Evolutionary conservation across 2,113 vertebrate genomes (phyloP), one percentile per base, ranked within the genome.

Genomic region (Corvus moneduloides): DNA sequence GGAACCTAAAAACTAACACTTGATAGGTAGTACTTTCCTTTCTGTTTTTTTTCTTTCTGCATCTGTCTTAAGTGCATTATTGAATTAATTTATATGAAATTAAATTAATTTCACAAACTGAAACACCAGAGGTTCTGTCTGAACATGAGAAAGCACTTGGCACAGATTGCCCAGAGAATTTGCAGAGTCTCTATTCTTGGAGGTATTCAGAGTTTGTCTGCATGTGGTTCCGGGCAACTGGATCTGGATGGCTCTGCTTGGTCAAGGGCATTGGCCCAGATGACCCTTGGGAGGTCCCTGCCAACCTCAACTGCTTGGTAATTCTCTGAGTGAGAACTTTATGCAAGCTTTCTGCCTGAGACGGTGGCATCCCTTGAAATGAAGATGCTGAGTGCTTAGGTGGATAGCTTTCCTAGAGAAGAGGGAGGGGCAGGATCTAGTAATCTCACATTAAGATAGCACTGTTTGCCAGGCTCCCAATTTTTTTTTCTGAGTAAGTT

Each of bases 141-240:
- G 52, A 58, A 37, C 26, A 3, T 15, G 43, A 88, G 37, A n/a
- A 81, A 46, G 8, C 28, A 26, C 6, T 35, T 92, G 56, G 20
- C 23, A 43, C 27, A 44, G 18, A 13, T 66, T 90, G 5, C 19
- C 2, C 16, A 16, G 20, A 33, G 11, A 62, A 16, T 10, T 13
- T 78, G 27, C 6, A 1, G 12, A 26, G 9, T 43, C 13, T 84
- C 16, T 7, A 2, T 77, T 37, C 37, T 30, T 85, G 48, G 10
- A 49, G 19, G 12, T 39, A 23, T 26, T 93, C 28, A 55, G 43
- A 72, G 64, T 33, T 51, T 62, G 32, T n/a, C 28, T 93, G 41
- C 30, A 5, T 2, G 0, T 48, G 14, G 26, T 62, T 68, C 41
- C 9, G 19, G n/a, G 35, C 64, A 75, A 0, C 26, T 63, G 22